These are phyloP conservation scores for Umimayanthus chanpuru DNA, from an alignment of 92 coral and sea anemone genomes.

Conservation along the genomic window DNA sequence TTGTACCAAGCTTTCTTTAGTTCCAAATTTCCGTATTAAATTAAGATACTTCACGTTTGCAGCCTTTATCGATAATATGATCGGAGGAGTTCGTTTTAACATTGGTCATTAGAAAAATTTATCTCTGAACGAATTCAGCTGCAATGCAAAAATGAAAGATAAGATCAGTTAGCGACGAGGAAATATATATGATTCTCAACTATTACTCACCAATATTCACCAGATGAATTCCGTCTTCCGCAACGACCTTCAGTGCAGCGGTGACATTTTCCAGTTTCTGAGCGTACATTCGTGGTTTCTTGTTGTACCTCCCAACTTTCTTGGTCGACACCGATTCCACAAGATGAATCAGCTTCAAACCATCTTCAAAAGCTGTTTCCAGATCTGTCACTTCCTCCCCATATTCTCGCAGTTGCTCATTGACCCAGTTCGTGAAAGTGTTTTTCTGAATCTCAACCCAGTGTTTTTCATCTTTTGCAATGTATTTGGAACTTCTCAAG, in stretches of 20 bases:
- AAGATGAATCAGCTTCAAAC: conserved; percentile 75
- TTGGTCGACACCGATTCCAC: conserved; percentile 91
- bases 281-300: conserved; percentile 80
- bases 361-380: conserved; percentile 86
- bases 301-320: conserved; percentile 69
- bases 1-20: background rate
- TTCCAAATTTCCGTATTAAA: background rate
- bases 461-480: conserved; percentile 81
- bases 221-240: conserved; percentile 85
- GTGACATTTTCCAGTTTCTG: conserved; percentile 94
- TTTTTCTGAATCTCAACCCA: conserved; percentile 92
- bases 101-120: no score
- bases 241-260: conserved; percentile 75
- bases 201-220: conserved; percentile 91
- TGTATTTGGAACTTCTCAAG: conserved; percentile 74
- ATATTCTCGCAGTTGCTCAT: conserved; percentile 72
- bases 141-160: background rate
- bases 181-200: background rate
- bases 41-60: background rate
- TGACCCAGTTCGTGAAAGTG: conserved; percentile 95
- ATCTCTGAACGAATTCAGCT: background rate
- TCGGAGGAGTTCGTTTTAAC: background rate
- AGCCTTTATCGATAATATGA: no score
- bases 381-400: conserved; percentile 80
- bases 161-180: background rate